A percentile compares a stretch with the other conserved stretches of the same genome.
phyloP scores from a whole-genome alignment of 2,113 vertebrate species.

The Dendrocopos noguchii region DNA sequence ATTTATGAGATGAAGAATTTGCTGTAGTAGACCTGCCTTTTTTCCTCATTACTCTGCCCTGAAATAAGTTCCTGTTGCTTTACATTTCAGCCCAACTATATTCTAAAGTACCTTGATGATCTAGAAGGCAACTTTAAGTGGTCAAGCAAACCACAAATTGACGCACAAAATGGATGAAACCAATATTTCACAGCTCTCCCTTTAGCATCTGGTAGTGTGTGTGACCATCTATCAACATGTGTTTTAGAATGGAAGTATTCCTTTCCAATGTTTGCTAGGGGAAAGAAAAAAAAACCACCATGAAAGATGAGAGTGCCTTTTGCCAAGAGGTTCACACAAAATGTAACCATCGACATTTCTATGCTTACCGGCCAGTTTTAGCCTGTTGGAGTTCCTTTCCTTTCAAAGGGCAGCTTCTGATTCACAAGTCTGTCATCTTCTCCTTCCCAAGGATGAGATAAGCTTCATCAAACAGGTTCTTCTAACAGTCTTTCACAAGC shows the following conservation, averaged over 20 bases:
- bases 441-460: background rate
- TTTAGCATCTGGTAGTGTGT: background rate
- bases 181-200: background rate
- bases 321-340: background rate
- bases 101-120: constrained; percentile 16
- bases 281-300: background rate
- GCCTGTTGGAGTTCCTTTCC: background rate
- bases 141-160: constrained; percentile 9
- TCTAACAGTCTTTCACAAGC: background rate
- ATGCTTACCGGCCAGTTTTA: background rate
- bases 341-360: accelerated
- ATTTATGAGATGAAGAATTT: constrained; percentile 22
- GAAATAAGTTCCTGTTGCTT: constrained; percentile 14
- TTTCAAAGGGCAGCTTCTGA: background rate
- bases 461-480: background rate
- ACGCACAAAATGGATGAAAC: constrained; percentile 14
- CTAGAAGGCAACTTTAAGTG: background rate
- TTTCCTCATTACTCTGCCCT: constrained; percentile 10
- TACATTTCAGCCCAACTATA: background rate
- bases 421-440: background rate
- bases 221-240: background rate
- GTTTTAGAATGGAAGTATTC: background rate
- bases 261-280: background rate
- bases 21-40: background rate
- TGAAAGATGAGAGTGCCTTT: accelerated